A percentile compares a stretch with the other conserved stretches of the same genome.
These are phyloP conservation scores for Anseranas semipalmata DNA, from an alignment of 2,113 vertebrate genomes.

Conservation along the genomic window DNA sequence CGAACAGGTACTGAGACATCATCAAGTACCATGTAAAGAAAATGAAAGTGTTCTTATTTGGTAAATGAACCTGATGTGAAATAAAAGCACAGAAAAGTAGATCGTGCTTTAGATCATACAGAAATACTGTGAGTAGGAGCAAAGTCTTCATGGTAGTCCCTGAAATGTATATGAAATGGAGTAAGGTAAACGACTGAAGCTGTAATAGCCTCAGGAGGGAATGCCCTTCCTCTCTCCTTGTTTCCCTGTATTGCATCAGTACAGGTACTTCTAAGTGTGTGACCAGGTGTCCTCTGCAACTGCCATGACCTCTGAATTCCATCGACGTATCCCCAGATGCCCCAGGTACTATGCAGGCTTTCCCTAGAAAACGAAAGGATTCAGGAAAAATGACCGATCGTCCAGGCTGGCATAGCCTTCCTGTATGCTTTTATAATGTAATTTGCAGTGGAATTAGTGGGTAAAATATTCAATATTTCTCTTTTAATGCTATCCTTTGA, in stretches of 20 bases:
- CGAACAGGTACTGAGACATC: neutral
- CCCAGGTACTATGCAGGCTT: neutral
- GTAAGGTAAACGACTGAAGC: conserved; percentile 10
- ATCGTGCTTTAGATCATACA: neutral
- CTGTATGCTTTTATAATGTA: conserved; percentile 66
- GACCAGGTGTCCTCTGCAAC: neutral
- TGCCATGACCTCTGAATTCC: conserved; percentile 8
- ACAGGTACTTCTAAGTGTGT: neutral
- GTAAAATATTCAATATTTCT: conserved; percentile 77
- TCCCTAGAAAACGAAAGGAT: neutral
- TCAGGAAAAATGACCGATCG: neutral
- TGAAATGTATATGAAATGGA: neutral
- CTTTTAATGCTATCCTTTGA: conserved; percentile 70
- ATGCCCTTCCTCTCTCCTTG: conserved; percentile 22
- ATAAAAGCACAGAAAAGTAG: neutral
- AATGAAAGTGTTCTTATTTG: neutral
- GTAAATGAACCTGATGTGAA: neutral
- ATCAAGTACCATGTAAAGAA: neutral
- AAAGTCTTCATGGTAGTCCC: neutral
- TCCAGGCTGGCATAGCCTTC: conserved; percentile 10
- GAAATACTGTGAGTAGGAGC: neutral
- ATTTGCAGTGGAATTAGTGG: conserved; percentile 72
- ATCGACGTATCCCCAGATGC: neutral
- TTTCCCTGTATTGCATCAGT: conserved; percentile 24
- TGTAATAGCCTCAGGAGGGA: conserved; percentile 2